Evolutionary conservation across 2,113 vertebrate genomes (phyloP), one percentile per base, ranked within the genome.

Genomic region (Sinocyclocheilus rhinocerous): DNA sequence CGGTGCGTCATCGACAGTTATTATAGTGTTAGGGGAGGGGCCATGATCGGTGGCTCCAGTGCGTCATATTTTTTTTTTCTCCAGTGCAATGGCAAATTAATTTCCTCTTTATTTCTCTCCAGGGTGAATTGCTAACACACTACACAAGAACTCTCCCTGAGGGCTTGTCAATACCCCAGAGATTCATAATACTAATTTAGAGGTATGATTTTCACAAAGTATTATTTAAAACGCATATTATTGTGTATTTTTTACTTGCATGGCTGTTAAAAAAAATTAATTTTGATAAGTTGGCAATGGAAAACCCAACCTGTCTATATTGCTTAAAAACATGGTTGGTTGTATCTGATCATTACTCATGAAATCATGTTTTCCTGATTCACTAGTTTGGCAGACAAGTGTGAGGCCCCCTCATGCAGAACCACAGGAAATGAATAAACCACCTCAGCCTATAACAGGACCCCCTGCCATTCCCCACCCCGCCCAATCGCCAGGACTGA

Each of bases 391-490:
- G 93, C 85, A 94, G 92, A 92, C 92, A 92, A 89, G 91, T 92
- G 90, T 91, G 93, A 94, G 95, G 96, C 96, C 95, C 96, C 96
- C 94, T 95, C 94, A 99, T 99, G 98, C 95, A 96, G 96, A 96
- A 96, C 96, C 96, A 97, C 96, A 96, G 98, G 98, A 99, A 98
- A 99, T 99, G 98, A 99, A 98, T 96, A 99, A 99, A 97, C 96
- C 97, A 95, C 97, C 98, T 94, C 98, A 99, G 96, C 96, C 98
- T 96, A 96, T 98, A 97, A 96, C 96, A 96, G 97, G 96, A 96
- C 94, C 96, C 91, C 94, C 96, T 81, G 95, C 96, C 91, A 96
- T 97, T 96, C 97, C 98, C 91, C 97, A 96, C 94, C 97, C 95
- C 84, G 93, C 98, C 95, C 97, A 97, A 79, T 99, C 98, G 93